Conservation (phyloP, 2,888 invertebrate genomes). For the Drosophila mimica region DNA sequence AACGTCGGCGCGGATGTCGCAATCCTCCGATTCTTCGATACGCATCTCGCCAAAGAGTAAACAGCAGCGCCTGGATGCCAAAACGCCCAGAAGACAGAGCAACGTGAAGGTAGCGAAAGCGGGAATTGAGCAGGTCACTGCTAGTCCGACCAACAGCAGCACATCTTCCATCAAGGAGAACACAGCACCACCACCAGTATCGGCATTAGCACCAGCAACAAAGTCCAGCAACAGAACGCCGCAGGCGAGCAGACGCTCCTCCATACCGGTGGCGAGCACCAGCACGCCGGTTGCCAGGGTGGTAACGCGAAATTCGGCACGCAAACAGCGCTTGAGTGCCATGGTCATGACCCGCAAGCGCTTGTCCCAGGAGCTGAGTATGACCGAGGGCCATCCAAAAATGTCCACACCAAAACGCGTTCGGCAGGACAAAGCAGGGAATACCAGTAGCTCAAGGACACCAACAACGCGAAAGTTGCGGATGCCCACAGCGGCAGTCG, state of each 20-base stretch:
- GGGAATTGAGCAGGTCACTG: constrained; percentile 24
- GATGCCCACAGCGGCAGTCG: background rate
- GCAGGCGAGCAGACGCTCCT: constrained; percentile 5
- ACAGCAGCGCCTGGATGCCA: constrained; percentile 62
- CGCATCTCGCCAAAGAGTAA: constrained; percentile 69
- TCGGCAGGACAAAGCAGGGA: constrained; percentile 32
- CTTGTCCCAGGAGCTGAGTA: constrained; percentile 71
- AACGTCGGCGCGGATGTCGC: constrained; percentile 19
- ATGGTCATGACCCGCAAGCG: constrained; percentile 80
- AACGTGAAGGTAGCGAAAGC: background rate
- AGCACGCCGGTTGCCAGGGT: constrained; percentile 41
- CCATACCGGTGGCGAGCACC: background rate
- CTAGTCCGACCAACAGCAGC: constrained; percentile 70
- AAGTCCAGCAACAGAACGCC: constrained; percentile 2
- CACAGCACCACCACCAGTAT: constrained; percentile 32
- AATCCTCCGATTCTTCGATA: constrained; percentile 32
- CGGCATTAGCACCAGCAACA: constrained; percentile 21
- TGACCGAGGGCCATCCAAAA: constrained; percentile 52
- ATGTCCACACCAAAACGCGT: constrained; percentile 63
- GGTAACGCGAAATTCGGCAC: constrained; percentile 73
- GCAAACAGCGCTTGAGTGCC: constrained; percentile 56
- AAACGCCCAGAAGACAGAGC: constrained; percentile 9
- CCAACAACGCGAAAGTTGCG: constrained; percentile 4
- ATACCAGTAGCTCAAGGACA: constrained; percentile 14
- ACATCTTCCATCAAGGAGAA: constrained; percentile 67